These are phyloP conservation scores for Aradus depressus DNA, from an alignment of 2,888 invertebrate genomes.

Conservation along the genomic window DNA sequence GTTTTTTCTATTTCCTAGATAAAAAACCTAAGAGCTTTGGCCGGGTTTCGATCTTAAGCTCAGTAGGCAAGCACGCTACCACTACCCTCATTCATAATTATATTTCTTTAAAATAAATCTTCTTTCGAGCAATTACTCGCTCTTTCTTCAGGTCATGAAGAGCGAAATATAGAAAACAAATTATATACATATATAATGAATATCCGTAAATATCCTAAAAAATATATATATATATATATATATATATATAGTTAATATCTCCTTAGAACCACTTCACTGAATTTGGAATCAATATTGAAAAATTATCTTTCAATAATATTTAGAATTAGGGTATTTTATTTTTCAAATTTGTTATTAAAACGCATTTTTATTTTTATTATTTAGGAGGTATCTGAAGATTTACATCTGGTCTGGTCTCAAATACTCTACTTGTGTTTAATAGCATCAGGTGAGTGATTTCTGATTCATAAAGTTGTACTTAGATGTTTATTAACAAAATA, in stretches of 20 bases:
- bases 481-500: background rate
- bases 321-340: background rate
- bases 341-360: constrained; percentile 10
- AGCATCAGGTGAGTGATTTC: constrained; percentile 43
- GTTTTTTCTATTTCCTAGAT: too few species aligned
- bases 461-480: background rate
- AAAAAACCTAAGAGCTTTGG: too few species aligned
- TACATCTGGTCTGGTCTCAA: constrained; percentile 47
- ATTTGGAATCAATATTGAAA: too few species aligned
- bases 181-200: too few species aligned
- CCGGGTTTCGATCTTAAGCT: too few species aligned
- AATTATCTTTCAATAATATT: too few species aligned
- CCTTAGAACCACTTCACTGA: too few species aligned
- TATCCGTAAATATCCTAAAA: too few species aligned
- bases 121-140: background rate
- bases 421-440: constrained; percentile 48
- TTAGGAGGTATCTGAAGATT: constrained; percentile 49
- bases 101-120: background rate
- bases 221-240: too few species aligned
- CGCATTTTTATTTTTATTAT: constrained; percentile 25
- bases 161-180: too few species aligned
- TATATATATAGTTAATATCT: too few species aligned
- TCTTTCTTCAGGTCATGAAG: background rate
- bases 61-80: too few species aligned
- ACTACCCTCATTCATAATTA: constrained; percentile 23